Percentiles rank a stretch among this genome's conserved stretches.
Evolutionary conservation across 2,113 vertebrate species (phyloP).

Genomic region (Pampusana beccarii): DNA sequence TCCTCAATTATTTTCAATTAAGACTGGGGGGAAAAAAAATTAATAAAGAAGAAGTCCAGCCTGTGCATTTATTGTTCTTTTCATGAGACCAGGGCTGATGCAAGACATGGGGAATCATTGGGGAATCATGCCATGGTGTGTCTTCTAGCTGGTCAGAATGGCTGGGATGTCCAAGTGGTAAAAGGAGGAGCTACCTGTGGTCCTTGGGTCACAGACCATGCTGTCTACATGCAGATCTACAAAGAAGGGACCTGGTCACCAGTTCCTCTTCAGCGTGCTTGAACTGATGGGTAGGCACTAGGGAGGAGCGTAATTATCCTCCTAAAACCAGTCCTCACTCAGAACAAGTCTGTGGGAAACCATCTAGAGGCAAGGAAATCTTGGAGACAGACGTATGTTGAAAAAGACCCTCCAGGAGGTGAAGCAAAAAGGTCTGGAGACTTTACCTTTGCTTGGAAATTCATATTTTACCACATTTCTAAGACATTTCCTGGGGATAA

Average conservation of each 20-base stretch:
- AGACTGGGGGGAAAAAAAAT: not conserved
- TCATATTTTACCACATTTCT: not conserved
- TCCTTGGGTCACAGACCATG: not conserved
- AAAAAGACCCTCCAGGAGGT: not conserved
- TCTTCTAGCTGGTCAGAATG: not conserved
- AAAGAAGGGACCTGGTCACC: not conserved
- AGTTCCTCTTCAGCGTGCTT: not conserved
- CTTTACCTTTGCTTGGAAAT: slow-evolving; percentile 7
- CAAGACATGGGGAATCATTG: not conserved
- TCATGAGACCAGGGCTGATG: not conserved
- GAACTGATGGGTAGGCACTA: not conserved
- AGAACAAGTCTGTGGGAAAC: not conserved
- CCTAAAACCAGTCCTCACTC: not conserved
- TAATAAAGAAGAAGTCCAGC: not conserved
- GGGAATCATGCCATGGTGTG: fast-evolving
- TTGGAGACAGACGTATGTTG: not conserved
- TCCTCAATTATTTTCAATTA: not conserved
- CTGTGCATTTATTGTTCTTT: not conserved
- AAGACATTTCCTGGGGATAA: not conserved
- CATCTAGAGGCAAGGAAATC: not conserved
- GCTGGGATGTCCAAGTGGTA: not conserved
- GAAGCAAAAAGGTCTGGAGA: not conserved
- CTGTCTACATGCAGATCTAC: not conserved
- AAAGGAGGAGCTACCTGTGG: not conserved
- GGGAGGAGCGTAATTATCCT: not conserved